Conservation (phyloP, 1,140 invertebrate species). For the Dreissena polymorpha region DNA sequence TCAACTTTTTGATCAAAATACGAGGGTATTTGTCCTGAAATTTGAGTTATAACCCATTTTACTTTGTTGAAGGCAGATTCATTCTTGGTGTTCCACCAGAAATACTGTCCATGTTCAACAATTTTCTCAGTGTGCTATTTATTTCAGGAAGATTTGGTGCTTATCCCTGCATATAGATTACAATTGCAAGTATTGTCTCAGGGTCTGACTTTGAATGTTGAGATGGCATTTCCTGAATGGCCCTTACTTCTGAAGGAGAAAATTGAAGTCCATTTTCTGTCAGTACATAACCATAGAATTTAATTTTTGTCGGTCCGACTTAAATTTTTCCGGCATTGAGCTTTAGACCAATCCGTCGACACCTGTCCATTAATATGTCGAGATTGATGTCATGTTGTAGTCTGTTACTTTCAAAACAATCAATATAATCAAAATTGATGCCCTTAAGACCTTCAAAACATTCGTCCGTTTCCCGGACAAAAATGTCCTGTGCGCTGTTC, state of each 20-base stretch:
- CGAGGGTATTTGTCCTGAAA: no score
- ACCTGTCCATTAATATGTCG: not conserved
- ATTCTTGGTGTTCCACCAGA: no score
- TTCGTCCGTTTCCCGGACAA: not conserved
- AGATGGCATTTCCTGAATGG: not conserved
- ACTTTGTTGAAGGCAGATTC: no score
- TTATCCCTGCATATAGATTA: no score
- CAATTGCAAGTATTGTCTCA: no score
- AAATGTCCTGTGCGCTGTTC: no score
- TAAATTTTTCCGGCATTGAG: not conserved
- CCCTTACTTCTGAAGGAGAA: not conserved
- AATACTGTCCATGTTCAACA: no score
- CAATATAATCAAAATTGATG: not conserved
- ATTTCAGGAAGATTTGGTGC: no score
- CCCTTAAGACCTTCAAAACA: not conserved
- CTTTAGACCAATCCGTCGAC: not conserved
- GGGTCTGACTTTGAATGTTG: not conserved
- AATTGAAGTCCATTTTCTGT: not conserved
- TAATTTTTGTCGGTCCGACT: not conserved
- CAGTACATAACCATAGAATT: not conserved
- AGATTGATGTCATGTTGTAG: not conserved
- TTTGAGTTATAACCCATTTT: no score
- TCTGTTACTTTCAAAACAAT: not conserved
- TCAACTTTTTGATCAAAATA: no score
- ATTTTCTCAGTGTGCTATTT: no score